Base-by-base conservation (phyloP, 2,888 invertebrate species). In the Muscina levida region DNA sequence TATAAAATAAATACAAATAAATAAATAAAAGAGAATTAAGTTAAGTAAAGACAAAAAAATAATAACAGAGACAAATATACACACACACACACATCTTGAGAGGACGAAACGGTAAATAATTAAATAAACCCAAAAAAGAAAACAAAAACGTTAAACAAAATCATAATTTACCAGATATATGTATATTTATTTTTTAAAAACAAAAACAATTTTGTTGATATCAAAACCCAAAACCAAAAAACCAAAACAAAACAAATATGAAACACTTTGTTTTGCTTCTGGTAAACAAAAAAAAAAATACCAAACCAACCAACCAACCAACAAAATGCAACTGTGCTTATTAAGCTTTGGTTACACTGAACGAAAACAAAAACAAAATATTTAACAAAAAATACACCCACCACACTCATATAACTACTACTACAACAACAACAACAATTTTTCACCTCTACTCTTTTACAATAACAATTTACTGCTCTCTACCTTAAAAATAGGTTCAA, bases 1-100 rank as follows among this genome's bases (percentile, higher is more conserved):
- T 68, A 76, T 66, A 71, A 59, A 19, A 75, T 72, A 72, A 56
- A 79, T 72, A 80, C 53, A 76, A 77, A 70, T 31, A 19, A 75
- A 5, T 5, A 82, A 85, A 78, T 15, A 31, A 82, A 81, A 77
- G 67, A 83, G 62, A 79, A 66, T 77, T 68, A 78, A 74, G 72
- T 77, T 72, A 82, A 80, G 77, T 66, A 70, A 82, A 72, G 56
- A 72, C 68, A 74, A 48, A 57, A 77, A 65, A 72, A 51, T 75
- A 73, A 76, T n/a, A 74, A 75, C 70, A 79, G 77, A 72, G 67
- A 82, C 79, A 79, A 70, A 79, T 74, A 77, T 56, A 77, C 76
- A 82, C 82, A 31, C 31, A 31, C 31, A 31, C 31, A 84, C 84
- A 86, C 84, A 86, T 83, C 82, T 70, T 84, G 51, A 57, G 62